These are phyloP conservation scores for Pitangus sulphuratus DNA, from an alignment of 2,797 vertebrate genomes.

Conservation along the genomic window DNA sequence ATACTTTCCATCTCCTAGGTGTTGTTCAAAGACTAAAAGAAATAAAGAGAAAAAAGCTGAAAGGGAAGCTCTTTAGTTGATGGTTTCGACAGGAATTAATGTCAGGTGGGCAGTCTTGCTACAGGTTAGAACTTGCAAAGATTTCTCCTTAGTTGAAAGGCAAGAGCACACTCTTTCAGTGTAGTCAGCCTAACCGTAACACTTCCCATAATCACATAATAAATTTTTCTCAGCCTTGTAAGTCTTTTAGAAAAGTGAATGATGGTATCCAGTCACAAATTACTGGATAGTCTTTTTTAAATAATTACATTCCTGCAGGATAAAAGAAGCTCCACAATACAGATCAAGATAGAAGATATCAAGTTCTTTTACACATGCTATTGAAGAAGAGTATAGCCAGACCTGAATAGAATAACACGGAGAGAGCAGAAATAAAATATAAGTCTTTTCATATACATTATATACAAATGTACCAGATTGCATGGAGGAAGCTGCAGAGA, in stretches of 20 bases:
- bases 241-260: background rate
- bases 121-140: background rate
- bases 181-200: background rate
- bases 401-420: background rate
- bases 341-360: conserved; percentile 17
- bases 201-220: conserved; percentile 3
- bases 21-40: background rate
- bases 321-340: conserved; percentile 23
- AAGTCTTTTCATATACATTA: background rate
- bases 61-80: background rate
- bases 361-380: conserved; percentile 13
- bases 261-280: conserved; percentile 7
- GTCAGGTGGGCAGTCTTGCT: background rate
- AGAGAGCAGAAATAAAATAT: conserved; percentile 34
- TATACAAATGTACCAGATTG: conserved; percentile 1
- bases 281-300: conserved; percentile 40
- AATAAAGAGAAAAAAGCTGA: background rate
- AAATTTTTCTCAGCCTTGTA: conserved; percentile 10
- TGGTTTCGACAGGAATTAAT: background rate
- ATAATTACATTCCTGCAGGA: conserved; percentile 1
- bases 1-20: background rate
- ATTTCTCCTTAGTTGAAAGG: conserved; percentile 28
- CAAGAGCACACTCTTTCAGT: background rate
- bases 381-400: background rate
- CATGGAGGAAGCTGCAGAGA: background rate